phyloP scores from a whole-genome alignment of 2,113 vertebrate species.

The Amia ocellicauda region DNA sequence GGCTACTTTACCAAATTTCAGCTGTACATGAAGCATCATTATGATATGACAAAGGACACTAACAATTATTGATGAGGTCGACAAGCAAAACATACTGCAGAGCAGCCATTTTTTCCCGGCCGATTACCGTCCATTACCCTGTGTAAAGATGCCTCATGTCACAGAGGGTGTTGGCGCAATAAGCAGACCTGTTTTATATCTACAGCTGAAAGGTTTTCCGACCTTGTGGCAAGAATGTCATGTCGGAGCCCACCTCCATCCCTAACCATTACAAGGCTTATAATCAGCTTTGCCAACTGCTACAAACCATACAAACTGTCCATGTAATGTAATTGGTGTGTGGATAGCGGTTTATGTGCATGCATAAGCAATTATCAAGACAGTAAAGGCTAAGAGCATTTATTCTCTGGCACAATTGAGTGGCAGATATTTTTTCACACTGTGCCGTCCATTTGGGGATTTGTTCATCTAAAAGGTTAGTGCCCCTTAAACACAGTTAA shows the following conservation, averaged over 20 bases:
- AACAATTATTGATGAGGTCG: too few species aligned
- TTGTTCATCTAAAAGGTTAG: not conserved
- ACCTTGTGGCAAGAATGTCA: not conserved
- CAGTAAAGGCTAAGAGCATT: not conserved
- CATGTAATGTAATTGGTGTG: conserved; percentile 14
- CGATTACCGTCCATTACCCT: too few species aligned
- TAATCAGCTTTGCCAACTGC: conserved; percentile 58
- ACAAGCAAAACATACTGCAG: too few species aligned
- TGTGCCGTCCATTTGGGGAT: not conserved
- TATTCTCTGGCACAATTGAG: not conserved
- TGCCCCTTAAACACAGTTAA: too few species aligned
- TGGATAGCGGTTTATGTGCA: conserved; percentile 10
- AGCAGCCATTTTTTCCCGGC: too few species aligned
- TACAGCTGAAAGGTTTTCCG: too few species aligned
- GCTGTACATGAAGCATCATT: too few species aligned
- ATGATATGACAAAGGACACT: too few species aligned
- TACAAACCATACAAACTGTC: conserved; percentile 4
- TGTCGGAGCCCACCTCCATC: not conserved
- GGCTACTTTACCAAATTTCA: too few species aligned
- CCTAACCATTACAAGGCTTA: conserved; percentile 20
- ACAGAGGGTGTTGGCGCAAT: too few species aligned
- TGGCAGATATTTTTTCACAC: not conserved
- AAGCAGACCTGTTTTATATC: too few species aligned
- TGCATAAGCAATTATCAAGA: conserved; percentile 5
- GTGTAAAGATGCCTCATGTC: too few species aligned